Evolutionary conservation across 2,888 invertebrate species (phyloP), one percentile per base, ranked within the genome.

Genomic region (Papilio protenor): DNA sequence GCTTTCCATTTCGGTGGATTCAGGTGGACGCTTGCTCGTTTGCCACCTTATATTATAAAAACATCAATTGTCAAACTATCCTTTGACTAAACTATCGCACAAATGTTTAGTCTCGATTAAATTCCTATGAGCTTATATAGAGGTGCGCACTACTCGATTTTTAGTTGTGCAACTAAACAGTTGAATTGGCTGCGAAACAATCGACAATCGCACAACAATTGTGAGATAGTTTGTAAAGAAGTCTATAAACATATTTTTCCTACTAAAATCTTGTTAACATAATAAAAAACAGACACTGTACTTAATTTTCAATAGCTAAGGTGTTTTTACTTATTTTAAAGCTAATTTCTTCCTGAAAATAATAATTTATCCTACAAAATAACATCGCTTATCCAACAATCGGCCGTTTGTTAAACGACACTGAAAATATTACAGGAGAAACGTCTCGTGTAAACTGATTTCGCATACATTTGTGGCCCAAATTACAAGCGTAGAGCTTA

Each of bases 401-500:
- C 79, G 80, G 78, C 79, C 80, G 80, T 80, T 82, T 81, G 81
- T 82, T 82, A 83, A 83, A 81, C 81, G 79, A 73, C 72, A 78
- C 77, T 59, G 71, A 82, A 84, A 81, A 83, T 83, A 87, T 87
- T 86, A 84, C 85, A 76, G 81, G 79, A 78, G 80, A 81, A 87
- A 83, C 83, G 84, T 83, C 76, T 83, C 86, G 82, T 85, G 84
- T 86, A 86, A 88, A 87, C 85, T 86, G 85, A 87, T 88, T 88
- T 82, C 81, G 81, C 77, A 76, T 77, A 75, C 74, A 77, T 49
- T 77, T 57, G 66, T 21, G 77, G 80, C 64, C 5, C 40, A 80
- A 74, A 69, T 71, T 33, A 79, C 40, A 77, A 69, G 77, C 52
- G 73, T 49, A 21, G 0, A 73, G 73, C 69, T 40, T 57, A 33